Conservation (phyloP, 2,113 vertebrate genomes). For the Scortum barcoo region DNA sequence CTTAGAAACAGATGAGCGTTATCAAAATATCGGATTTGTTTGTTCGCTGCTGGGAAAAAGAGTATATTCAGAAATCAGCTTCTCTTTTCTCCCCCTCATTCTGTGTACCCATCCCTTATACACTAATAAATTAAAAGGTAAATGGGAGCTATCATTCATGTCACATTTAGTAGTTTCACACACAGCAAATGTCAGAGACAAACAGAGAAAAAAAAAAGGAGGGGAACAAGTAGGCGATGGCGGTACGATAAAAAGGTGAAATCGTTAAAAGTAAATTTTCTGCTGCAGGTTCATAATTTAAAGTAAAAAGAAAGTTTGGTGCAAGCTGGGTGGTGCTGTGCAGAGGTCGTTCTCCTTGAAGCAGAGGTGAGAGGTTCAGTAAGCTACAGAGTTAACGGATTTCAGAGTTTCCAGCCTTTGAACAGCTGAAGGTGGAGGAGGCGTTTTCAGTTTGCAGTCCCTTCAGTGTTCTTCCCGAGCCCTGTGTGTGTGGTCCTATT, state of each 20-base stretch:
- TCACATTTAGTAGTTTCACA: slow-evolving; percentile 74
- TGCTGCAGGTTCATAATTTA: slow-evolving; percentile 63
- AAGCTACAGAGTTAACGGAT: slow-evolving; percentile 40
- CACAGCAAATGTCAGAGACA: slow-evolving; percentile 55
- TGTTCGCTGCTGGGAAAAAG: neutral
- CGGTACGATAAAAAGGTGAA: slow-evolving; percentile 51
- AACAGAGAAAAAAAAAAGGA: slow-evolving; percentile 26
- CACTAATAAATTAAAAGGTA: slow-evolving; percentile 78
- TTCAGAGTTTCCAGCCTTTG: slow-evolving; percentile 16
- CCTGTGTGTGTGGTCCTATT: slow-evolving; percentile 38
- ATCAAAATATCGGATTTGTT: slow-evolving; percentile 17
- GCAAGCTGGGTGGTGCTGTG: slow-evolving; percentile 38
- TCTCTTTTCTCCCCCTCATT: slow-evolving; percentile 7
- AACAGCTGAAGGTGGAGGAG: slow-evolving; percentile 31
- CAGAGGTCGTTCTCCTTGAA: slow-evolving; percentile 40
- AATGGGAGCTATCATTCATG: slow-evolving; percentile 46
- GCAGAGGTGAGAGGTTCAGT: slow-evolving; percentile 42
- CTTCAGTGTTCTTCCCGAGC: slow-evolving; percentile 50
- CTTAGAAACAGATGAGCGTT: slow-evolving; percentile 19
- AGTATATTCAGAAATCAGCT: slow-evolving; percentile 18
- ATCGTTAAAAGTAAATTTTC: slow-evolving; percentile 30
- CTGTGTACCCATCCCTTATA: slow-evolving; percentile 40
- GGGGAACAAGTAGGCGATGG: slow-evolving; percentile 9
- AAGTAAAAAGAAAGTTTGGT: slow-evolving; percentile 63
- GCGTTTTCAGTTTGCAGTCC: slow-evolving; percentile 35